Evolutionary conservation across 1,140 invertebrate genomes (phyloP), one percentile per base, ranked within the genome.

Genomic region (Dufourea novaeangliae): DNA sequence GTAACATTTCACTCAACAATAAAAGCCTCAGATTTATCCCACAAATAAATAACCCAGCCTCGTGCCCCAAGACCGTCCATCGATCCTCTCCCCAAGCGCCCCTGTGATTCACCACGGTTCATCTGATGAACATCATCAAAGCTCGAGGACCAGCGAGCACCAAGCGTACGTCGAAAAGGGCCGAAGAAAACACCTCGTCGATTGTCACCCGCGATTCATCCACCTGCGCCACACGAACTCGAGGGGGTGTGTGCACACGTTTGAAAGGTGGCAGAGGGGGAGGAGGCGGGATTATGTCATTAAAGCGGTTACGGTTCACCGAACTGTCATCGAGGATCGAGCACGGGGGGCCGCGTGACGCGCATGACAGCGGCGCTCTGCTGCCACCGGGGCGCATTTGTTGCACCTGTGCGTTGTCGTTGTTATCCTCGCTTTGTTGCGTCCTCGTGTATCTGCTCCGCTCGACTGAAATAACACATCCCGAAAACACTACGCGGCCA

Each of bases 231-330:
- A 52, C 34, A 14, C 22, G 41, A 68, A 68, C 7, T 32, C 14
- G 8, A 62, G n/a, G 25, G 25, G 17, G 39, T 32, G 62, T 0
- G 34, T 37, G 8, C 34, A 37, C n/a, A 37, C n/a, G 34, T 34
- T 3, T 20, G 34, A 44, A 64, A 39, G 39, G 54, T 10, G 41
- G 27, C 22, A 17, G 12, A 37, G 34, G 59, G 12, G 41, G 12
- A 22, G 32, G 57, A 46, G 41, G 77, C 34, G 68, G 56, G 82
- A 85, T 85, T 85, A 85, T 74, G 77, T 83, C 80, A 74, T 86
- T 86, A 86, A 80, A 78, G 67, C 72, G 57, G 57, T 72, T 39
- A 86, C 77, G 80, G 80, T 83, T 86, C 84, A 83, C n/a, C 78
- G 83, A 77, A 73, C 75, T 62, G 80, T 85, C 81, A 80, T 83